Conservation (phyloP, 2,113 vertebrate genomes). For the Telmatochromis sp. region DNA sequence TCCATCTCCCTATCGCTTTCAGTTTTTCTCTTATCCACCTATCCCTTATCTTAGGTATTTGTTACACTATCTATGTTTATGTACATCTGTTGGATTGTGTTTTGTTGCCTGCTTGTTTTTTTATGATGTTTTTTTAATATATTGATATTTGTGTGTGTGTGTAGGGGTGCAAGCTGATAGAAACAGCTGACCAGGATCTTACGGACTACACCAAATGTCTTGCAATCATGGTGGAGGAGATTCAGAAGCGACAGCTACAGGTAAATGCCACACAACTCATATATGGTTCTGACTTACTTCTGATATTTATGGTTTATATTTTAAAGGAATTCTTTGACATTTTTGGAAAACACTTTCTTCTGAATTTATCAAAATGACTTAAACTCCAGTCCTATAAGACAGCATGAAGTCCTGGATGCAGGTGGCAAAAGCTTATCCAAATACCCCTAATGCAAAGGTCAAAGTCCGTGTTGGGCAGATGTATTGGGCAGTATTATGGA, state of each 20-base stretch:
- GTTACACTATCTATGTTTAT: conserved; percentile 3
- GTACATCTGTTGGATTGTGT: conserved; percentile 15
- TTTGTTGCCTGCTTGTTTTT: background rate
- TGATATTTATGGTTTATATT: background rate
- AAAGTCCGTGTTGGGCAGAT: background rate
- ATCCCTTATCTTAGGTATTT: conserved; percentile 30
- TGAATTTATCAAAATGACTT: background rate
- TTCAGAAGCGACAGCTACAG: conserved; percentile 50
- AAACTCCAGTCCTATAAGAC: background rate
- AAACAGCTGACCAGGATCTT: conserved; percentile 71
- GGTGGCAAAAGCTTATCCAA: background rate
- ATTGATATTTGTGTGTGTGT: background rate
- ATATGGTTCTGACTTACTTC: background rate
- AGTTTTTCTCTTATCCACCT: conserved; percentile 6
- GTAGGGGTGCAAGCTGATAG: conserved; percentile 68
- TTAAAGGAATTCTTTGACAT: background rate
- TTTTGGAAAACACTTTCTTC: background rate
- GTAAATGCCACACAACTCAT: conserved; percentile 29
- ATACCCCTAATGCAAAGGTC: background rate
- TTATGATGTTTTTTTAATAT: background rate
- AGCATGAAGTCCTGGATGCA: background rate
- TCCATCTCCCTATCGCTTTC: conserved; percentile 10
- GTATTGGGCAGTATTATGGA: background rate
- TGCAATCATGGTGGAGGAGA: conserved; percentile 66
- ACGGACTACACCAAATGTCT: conserved; percentile 78